Base-by-base conservation (phyloP, 2,888 invertebrate genomes). In the Drosophila quasianomalipes region DNA sequence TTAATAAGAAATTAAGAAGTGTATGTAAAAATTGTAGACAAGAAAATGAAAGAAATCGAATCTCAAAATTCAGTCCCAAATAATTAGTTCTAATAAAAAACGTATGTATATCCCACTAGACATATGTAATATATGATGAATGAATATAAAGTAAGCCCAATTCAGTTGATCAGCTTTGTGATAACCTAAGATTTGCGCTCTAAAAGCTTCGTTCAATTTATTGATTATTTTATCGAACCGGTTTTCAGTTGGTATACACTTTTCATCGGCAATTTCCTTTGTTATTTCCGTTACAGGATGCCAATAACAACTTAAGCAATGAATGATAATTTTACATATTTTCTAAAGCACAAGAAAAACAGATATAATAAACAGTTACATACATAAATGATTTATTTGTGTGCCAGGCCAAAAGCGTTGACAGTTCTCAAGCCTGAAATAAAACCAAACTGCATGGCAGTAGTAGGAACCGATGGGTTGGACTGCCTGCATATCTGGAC, bases 371-470 rank as follows among this genome's bases (percentile, higher is more conserved):
- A 55, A 10, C 52, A 37, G 22, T 58, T 51, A 59, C 3, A 49
- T 16, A 22, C 53, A 53, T n/a, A 41, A 35, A n/a, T 4, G 0
- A 57, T 16, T 33, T 76, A 70, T 75, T 85, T 84, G 79, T 76
- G 80, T 72, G 74, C 74, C 85, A 66, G 81, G 88, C 83, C 86
- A 89, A 92, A 86, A 87, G 82, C 75, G 93, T 93, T 94, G 94
- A 94, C 94, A 94, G 95, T 95, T 96, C 95, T 96, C 96, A 96
- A 95, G 94, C 94, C 95, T 95, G 95, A 95, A 96, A 96, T 96
- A 96, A 96, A 95, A 95, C 95, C 92, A 93, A 94, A 94, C 62
- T 81, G 83, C 64, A 65, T 31, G 63, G 74, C 72, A 67, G 62
- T 19, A 30, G 35, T 53, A 28, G 63, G 33, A 63, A 31, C 22